Percentiles rank a stretch among this genome's conserved stretches.
Evolutionary conservation across 2,888 invertebrate species (phyloP).

Genomic region (Chrysina gloriosa): DNA sequence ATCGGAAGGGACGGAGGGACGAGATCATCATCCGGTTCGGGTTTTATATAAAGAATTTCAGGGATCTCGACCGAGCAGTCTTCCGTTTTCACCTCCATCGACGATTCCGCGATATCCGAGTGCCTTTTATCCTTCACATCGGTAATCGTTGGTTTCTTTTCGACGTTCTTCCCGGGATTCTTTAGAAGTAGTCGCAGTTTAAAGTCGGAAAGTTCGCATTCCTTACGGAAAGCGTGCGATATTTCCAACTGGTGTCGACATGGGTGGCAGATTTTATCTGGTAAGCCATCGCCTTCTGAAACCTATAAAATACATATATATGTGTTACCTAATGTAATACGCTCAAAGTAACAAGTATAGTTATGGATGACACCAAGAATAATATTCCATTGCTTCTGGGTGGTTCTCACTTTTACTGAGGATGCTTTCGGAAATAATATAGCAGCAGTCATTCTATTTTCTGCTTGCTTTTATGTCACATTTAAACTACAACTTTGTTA

Average conservation of each 20-base stretch:
- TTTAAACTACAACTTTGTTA: too few relatives aligned
- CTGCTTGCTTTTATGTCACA: too few relatives aligned
- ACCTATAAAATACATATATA: conserved; percentile 65
- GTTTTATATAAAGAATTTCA: conserved; percentile 61
- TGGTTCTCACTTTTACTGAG: too few relatives aligned
- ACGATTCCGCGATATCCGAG: too few relatives aligned
- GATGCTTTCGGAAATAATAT: too few relatives aligned
- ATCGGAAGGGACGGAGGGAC: conserved; percentile 67
- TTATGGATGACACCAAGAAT: too few relatives aligned
- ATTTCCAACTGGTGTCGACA: conserved; percentile 79
- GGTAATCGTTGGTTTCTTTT: conserved; percentile 45
- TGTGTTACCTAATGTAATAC: too few relatives aligned
- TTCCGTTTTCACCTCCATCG: conserved; percentile 61
- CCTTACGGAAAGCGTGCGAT: conserved; percentile 79
- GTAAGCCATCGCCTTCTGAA: conserved; percentile 72
- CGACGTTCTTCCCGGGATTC: conserved; percentile 67
- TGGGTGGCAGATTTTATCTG: conserved; percentile 76
- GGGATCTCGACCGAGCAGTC: conserved; percentile 62
- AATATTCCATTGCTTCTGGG: too few relatives aligned
- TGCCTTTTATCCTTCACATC: conserved; percentile 45
- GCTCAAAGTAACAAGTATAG: too few relatives aligned
- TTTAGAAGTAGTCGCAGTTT: conserved; percentile 76
- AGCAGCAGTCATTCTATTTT: too few relatives aligned
- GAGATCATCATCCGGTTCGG: conserved; percentile 61
- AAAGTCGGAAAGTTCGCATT: conserved; percentile 75